phyloP scores from a whole-genome alignment of 2,888 invertebrate genomes.

The Orthosia gothica region DNA sequence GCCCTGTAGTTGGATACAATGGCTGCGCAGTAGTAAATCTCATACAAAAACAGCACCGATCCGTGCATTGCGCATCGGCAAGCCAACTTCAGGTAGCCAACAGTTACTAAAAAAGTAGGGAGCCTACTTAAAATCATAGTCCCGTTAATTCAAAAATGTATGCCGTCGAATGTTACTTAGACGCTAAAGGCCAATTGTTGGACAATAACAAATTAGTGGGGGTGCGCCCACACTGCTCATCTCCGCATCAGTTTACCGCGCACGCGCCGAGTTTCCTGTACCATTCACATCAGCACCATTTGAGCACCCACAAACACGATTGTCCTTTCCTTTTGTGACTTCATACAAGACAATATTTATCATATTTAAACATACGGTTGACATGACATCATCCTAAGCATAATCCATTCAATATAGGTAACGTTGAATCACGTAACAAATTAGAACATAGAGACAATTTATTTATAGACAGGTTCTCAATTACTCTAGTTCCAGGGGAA shows the following conservation, averaged over 20 bases:
- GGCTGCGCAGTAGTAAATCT: no score
- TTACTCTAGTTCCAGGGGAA: slow-evolving; percentile 15
- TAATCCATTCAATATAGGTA: slow-evolving; percentile 40
- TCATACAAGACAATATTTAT: slow-evolving; percentile 73
- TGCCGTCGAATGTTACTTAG: slow-evolving; percentile 68
- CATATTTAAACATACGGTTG: slow-evolving; percentile 73
- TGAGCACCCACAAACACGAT: slow-evolving; percentile 81
- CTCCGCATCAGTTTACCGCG: slow-evolving; percentile 86
- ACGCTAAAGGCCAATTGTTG: slow-evolving; percentile 80
- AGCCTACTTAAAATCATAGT: slow-evolving; percentile 13
- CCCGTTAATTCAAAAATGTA: slow-evolving; percentile 47
- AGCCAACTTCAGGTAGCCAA: slow-evolving; percentile 16
- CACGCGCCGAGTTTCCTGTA: slow-evolving; percentile 88
- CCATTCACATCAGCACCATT: slow-evolving; percentile 82
- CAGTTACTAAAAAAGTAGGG: slow-evolving; percentile 3
- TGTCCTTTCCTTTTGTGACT: slow-evolving; percentile 77
- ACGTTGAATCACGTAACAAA: slow-evolving; percentile 38
- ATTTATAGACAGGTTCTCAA: slow-evolving; percentile 6
- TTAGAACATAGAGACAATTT: slow-evolving; percentile 11
- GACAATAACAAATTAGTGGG: slow-evolving; percentile 82
- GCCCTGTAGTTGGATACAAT: no score
- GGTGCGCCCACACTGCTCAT: slow-evolving; percentile 89
- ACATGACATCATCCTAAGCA: slow-evolving; percentile 78
- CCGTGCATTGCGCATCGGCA: no score
- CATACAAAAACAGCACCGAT: no score